A percentile compares a stretch with the other conserved stretches of the same genome.
phyloP scores from a whole-genome alignment of 1,140 invertebrate genomes.

The Euura saliciscinereae region DNA sequence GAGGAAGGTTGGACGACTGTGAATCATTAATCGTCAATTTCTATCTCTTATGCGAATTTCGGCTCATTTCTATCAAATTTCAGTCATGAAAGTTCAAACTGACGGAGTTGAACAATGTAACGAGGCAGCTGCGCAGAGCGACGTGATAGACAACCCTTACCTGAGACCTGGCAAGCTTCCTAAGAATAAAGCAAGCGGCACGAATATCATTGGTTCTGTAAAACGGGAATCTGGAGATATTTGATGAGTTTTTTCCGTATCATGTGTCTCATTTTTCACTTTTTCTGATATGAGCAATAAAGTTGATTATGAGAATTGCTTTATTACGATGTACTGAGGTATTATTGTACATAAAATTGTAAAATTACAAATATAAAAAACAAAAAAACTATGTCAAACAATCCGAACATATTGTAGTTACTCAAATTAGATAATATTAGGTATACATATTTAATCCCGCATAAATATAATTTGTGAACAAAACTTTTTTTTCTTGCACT shows the following conservation, averaged over 20 bases:
- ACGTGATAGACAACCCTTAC: constrained; percentile 86
- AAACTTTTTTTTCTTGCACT: neutral
- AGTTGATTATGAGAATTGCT: neutral
- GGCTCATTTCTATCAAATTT: constrained; percentile 11
- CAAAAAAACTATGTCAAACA: neutral
- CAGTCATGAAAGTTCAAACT: constrained; percentile 27
- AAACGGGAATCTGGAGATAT: neutral
- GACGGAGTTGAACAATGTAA: constrained; percentile 57
- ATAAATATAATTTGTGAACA: neutral
- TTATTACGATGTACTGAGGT: neutral
- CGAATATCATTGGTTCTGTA: neutral
- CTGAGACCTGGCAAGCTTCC: constrained; percentile 81
- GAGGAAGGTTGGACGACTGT: constrained; percentile 57
- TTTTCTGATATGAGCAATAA: neutral
- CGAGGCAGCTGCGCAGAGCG: constrained; percentile 60
- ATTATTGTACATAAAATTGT: neutral
- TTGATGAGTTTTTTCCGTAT: neutral
- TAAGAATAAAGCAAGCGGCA: constrained; percentile 48
- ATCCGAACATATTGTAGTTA: neutral
- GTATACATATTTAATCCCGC: no score
- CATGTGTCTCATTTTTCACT: neutral
- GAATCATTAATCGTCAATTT: constrained; percentile 40
- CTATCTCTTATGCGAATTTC: constrained; percentile 27
- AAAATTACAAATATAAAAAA: neutral
- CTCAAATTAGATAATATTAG: neutral